phyloP scores from a whole-genome alignment of 2,113 vertebrate genomes.

The Lycaon pictus region DNA sequence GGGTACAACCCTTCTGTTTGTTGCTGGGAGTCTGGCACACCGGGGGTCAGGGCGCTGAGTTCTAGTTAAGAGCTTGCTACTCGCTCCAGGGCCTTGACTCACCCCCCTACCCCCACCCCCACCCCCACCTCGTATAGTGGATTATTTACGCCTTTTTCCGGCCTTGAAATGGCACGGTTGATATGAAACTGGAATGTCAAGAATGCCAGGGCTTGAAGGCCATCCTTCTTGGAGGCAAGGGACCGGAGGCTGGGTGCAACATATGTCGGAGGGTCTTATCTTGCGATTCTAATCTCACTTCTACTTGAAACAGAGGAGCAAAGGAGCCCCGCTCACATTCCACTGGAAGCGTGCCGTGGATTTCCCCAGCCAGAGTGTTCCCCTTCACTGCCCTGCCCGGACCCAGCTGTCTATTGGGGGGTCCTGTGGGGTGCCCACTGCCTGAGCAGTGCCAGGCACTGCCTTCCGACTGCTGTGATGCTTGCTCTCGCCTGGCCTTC shows the following conservation, averaged over 20 bases:
- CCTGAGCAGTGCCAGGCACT: too few relatives aligned
- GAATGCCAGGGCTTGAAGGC: neutral
- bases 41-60: neutral
- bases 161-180: neutral
- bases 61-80: fast-evolving
- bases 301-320: neutral
- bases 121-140: neutral
- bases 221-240: neutral
- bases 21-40: neutral
- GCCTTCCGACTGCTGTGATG: neutral
- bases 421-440: neutral
- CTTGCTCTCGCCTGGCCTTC: neutral
- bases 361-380: neutral
- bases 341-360: neutral
- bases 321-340: neutral
- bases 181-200: neutral
- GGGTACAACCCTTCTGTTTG: fast-evolving
- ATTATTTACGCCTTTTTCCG: neutral
- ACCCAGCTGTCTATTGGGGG: fast-evolving
- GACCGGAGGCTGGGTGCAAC: neutral
- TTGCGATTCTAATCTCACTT: neutral
- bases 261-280: too few relatives aligned
- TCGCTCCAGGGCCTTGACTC: fast-evolving
- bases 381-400: fast-evolving
- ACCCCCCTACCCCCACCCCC: neutral